Conservation (phyloP, 2,888 invertebrate species). For the Epistrophella euchroma region DNA sequence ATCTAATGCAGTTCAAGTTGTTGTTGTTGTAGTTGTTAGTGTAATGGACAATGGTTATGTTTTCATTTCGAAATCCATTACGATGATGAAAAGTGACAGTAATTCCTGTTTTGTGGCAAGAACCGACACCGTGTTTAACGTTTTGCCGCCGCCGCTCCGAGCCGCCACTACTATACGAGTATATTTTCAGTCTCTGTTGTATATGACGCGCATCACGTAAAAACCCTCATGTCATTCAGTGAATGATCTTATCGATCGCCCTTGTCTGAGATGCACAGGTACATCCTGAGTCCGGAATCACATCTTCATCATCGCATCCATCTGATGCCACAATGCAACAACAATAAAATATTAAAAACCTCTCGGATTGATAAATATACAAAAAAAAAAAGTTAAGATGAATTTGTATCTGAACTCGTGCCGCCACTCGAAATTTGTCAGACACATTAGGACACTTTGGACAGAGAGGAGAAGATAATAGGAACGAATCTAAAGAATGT, state of each 20-base stretch:
- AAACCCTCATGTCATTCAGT: constrained; percentile 66
- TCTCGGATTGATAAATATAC: neutral
- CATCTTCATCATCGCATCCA: constrained; percentile 59
- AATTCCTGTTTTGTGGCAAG: constrained; percentile 76
- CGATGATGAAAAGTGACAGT: constrained; percentile 77
- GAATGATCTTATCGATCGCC: constrained; percentile 58
- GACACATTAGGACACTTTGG: constrained; percentile 59
- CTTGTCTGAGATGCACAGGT: constrained; percentile 37
- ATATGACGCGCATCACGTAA: neutral
- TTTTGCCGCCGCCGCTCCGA: neutral
- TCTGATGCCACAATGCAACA: constrained; percentile 30
- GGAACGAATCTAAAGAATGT: constrained; percentile 64
- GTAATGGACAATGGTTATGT: neutral
- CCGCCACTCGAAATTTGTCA: constrained; percentile 66
- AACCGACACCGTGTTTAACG: constrained; percentile 49
- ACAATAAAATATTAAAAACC: neutral
- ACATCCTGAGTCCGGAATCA: constrained; percentile 55
- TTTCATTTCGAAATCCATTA: constrained; percentile 62
- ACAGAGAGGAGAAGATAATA: constrained; percentile 43
- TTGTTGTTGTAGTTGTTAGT: neutral
- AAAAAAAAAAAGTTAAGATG: neutral
- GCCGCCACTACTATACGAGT: constrained; percentile 5
- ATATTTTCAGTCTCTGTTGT: constrained; percentile 25
- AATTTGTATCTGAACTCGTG: constrained; percentile 68
- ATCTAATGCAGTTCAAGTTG: constrained; percentile 65